Percentiles rank a stretch among this genome's conserved stretches.
Evolutionary conservation across 92 coral and sea anemone genomes (phyloP).

Genomic region (Actinernus sp.): DNA sequence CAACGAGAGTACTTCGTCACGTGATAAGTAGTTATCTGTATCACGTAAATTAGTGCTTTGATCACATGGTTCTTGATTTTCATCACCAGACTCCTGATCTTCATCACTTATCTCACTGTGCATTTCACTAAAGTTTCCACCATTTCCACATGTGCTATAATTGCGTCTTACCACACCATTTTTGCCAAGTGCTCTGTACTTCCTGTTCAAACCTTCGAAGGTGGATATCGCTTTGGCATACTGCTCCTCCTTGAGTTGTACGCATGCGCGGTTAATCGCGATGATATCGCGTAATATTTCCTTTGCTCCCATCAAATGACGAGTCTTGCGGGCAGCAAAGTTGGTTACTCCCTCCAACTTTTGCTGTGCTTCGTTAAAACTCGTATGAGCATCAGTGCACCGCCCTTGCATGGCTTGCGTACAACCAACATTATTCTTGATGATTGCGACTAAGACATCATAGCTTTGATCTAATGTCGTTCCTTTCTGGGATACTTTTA

Average conservation of each 20-base stretch:
- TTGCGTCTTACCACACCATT: no score
- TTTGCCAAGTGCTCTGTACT: no score
- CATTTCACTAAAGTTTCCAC: no score
- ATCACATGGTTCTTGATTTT: no score
- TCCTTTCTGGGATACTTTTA: no score
- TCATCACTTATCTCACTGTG: no score
- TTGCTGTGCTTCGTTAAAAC: not conserved
- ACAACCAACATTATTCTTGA: not conserved
- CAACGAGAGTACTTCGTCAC: no score
- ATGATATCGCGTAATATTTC: not conserved
- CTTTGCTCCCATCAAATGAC: not conserved
- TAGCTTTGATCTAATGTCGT: no score
- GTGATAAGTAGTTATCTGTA: no score
- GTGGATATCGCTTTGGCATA: not conserved
- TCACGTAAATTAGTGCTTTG: no score
- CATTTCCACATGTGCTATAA: no score
- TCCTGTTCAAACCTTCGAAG: not conserved
- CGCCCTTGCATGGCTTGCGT: not conserved
- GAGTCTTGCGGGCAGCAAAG: not conserved
- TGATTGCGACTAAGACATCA: not conserved
- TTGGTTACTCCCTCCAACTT: not conserved
- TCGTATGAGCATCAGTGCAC: not conserved
- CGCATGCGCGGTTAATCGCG: not conserved
- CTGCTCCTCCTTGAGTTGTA: not conserved
- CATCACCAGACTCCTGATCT: no score